Base-by-base conservation (phyloP, 2,113 vertebrate genomes). In the Narcine bancroftii region DNA sequence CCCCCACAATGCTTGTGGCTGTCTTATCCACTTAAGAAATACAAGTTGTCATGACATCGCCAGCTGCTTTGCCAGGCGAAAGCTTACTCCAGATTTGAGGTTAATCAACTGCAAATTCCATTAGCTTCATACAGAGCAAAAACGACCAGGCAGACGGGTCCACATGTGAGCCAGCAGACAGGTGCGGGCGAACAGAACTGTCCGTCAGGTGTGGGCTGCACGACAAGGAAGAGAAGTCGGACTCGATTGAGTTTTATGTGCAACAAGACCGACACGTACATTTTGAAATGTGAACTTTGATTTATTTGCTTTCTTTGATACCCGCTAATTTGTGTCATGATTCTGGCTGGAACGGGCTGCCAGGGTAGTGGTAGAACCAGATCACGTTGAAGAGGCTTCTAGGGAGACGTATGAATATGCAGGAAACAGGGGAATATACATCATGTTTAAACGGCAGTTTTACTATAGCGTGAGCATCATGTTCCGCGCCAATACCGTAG, bases 81-180 rank as follows among this genome's bases (percentile, higher is more conserved):
- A 94, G 96, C 95, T 95, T 95, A 95, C 93, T 96, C 94, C 95
- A 95, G 95, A 95, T 94, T 95, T 94, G 95, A 96, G 96, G 95
- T 95, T 97, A 96, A 96, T 96, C 95, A 96, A 95, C 95, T 96
- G 96, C 95, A 96, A 96, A 96, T 96, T 95, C 96, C 95, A 96
- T 96, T 96, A 96, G 95, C 94, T 96, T 95, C 95, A 95, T 95
- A 96, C 93, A 92, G 95, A 95, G 95, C 95, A 94, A 96, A 96
- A 96, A 96, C 81, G 94, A 95, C 96, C 95, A 95, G 96, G 94
- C 95, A 96, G 96, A 94, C 94, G 93, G 94, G 95, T 95, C 94
- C 3, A 1, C 72, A 33, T 93, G 94, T 92, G 94, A 95, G 95
- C 94, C 95, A 92, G 87, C 93, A 95, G 95, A 94, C 95, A 95